These are phyloP conservation scores for Epizoanthus rinbou DNA, from an alignment of 92 coral and sea anemone species.

Conservation along the genomic window DNA sequence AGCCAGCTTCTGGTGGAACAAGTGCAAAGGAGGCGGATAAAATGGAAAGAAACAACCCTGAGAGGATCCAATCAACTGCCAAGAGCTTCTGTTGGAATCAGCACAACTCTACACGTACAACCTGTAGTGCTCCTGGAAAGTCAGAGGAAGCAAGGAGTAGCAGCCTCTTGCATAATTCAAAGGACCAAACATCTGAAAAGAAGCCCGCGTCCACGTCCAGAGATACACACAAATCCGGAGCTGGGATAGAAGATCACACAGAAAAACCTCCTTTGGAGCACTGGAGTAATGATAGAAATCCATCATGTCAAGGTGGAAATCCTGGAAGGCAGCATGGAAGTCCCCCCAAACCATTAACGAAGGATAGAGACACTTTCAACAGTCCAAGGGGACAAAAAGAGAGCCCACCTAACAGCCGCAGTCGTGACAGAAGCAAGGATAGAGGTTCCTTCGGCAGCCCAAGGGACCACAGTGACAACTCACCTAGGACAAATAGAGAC, in stretches of 20 bases:
- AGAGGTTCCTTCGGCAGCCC: background rate
- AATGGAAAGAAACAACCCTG: background rate
- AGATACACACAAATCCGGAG: background rate
- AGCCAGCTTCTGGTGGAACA: background rate
- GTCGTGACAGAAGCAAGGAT: conserved; percentile 4
- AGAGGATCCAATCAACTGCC: background rate
- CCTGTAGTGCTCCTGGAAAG: too few species aligned
- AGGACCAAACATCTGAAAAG: background rate
- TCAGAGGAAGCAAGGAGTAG: background rate
- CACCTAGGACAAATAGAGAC: conserved; percentile 1
- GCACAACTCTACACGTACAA: too few species aligned
- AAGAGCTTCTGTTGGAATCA: too few species aligned
- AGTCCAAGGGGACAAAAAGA: background rate
- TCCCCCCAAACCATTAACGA: background rate
- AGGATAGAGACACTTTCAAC: background rate
- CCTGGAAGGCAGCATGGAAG: background rate
- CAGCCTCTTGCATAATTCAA: background rate
- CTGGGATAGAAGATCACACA: background rate
- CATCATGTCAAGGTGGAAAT: background rate
- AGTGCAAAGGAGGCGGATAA: background rate
- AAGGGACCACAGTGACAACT: background rate
- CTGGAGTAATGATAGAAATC: background rate
- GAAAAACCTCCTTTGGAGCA: background rate
- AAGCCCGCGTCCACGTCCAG: background rate
- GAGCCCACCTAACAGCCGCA: background rate